A percentile compares a stretch with the other conserved stretches of the same genome.
These are phyloP conservation scores for Monopterus albus DNA, from an alignment of 2,113 vertebrate species.

Conservation along the genomic window DNA sequence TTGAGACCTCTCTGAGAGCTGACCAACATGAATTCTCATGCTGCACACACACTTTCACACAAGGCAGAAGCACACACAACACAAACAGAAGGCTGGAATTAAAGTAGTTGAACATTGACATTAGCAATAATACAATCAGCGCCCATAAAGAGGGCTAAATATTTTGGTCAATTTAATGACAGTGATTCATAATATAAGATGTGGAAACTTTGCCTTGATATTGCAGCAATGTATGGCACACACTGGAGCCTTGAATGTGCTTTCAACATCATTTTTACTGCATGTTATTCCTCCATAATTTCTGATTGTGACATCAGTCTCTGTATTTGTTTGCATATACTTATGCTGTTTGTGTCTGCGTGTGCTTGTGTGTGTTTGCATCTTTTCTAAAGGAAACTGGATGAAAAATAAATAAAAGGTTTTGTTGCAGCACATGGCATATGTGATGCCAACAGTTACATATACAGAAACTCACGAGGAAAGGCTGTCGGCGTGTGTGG, in stretches of 20 bases:
- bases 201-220: slow-evolving; percentile 30
- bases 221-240: neutral
- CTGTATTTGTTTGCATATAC: slow-evolving; percentile 34
- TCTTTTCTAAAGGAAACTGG: slow-evolving; percentile 30
- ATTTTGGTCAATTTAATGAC: slow-evolving; percentile 42
- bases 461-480: slow-evolving; percentile 48
- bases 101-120: slow-evolving; percentile 46
- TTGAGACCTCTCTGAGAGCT: slow-evolving; percentile 74
- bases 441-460: slow-evolving; percentile 44
- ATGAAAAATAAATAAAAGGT: slow-evolving; percentile 53
- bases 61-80: slow-evolving; percentile 18
- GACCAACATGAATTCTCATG: slow-evolving; percentile 65
- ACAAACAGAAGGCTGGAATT: slow-evolving; percentile 33
- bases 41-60: slow-evolving; percentile 4
- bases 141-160: slow-evolving; percentile 29
- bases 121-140: slow-evolving; percentile 27
- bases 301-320: slow-evolving; percentile 32
- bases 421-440: slow-evolving; percentile 45
- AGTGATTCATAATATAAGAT: slow-evolving; percentile 36
- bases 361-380: neutral
- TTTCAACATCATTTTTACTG: slow-evolving; percentile 12
- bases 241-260: neutral
- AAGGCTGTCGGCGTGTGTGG: slow-evolving; percentile 21
- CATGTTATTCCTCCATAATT: slow-evolving; percentile 11
- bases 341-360: slow-evolving; percentile 1